Evolutionary conservation across 2,888 invertebrate genomes (phyloP), one percentile per base, ranked within the genome.

Genomic region (Hirtodrosophila alboralis): DNA sequence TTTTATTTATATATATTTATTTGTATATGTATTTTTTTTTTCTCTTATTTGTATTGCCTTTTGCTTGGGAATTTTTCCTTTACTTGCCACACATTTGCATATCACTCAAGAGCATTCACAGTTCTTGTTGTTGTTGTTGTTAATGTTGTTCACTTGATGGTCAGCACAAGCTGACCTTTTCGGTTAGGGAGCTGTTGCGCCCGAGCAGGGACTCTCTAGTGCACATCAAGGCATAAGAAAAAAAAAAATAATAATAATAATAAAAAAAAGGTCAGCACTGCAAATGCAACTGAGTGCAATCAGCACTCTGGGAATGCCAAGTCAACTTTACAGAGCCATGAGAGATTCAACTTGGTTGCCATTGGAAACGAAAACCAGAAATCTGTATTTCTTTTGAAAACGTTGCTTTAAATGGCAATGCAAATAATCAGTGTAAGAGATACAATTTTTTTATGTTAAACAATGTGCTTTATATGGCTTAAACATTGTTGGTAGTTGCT

Each of bases 71-170:
- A 59, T 26, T 40, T 41, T 36, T 26, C 23, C n/a, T 14, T 28
- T 44, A 40, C 47, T 14, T 43, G 53, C 36, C 40, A 57, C 43
- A 57, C 62, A 70, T 71, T 70, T 70, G 66, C 70, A 70, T 70
- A 71, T 62, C 62, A 62, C 51, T 64, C 43, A 23, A 36, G n/a
- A 44, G 44, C 21, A 4, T 18, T 12, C 10, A 3, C 4, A 3
- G 23, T 34, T 53, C 27, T 28, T 33, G 27, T 33, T 31, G 44
- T 30, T 38, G 41, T 16, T 31, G 41, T 16, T 30, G 36, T n/a
- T 34, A 26, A 10, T 64, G 49, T 30, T 65, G 40, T 21, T 61
- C 44, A 48, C 34, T 62, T 58, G 68, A 53, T 56, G 67, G 67
- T 49, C 67, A 68, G 37, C 63, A 34, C 27, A 56, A 36, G 51